Conservation (phyloP, 2,797 vertebrate genomes). For the Coreius guichenoti region DNA sequence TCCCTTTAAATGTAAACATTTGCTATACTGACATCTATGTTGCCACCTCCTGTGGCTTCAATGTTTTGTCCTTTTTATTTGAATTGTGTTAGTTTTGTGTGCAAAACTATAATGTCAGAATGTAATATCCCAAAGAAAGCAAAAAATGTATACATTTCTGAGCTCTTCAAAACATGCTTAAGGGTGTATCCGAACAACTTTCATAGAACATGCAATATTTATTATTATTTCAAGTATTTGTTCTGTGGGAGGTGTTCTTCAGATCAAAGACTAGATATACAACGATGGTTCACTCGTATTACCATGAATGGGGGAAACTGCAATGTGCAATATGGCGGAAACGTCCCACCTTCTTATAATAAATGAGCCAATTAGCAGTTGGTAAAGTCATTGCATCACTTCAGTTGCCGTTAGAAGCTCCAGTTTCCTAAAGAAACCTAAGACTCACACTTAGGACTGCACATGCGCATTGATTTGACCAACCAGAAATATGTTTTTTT, state of each 20-base stretch:
- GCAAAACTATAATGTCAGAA: neutral
- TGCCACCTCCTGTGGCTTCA: neutral
- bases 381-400: no score
- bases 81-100: neutral
- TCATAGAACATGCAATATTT: neutral
- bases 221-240: slow-evolving; percentile 22
- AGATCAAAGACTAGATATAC: neutral
- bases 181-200: neutral
- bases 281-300: neutral
- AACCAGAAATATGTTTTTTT: no score
- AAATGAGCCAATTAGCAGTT: no score
- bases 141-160: neutral
- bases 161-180: neutral
- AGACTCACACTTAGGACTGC: no score
- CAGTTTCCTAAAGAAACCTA: no score
- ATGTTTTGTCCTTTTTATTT: neutral
- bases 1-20: neutral
- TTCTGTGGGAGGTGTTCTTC: neutral
- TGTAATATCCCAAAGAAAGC: neutral
- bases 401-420: no score
- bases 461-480: no score
- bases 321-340: no score
- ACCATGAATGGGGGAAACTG: neutral
- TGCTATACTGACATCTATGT: neutral
- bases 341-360: no score